These are phyloP conservation scores for Cephalopholis sonnerati DNA, from an alignment of 2,113 vertebrate genomes.

Conservation along the genomic window DNA sequence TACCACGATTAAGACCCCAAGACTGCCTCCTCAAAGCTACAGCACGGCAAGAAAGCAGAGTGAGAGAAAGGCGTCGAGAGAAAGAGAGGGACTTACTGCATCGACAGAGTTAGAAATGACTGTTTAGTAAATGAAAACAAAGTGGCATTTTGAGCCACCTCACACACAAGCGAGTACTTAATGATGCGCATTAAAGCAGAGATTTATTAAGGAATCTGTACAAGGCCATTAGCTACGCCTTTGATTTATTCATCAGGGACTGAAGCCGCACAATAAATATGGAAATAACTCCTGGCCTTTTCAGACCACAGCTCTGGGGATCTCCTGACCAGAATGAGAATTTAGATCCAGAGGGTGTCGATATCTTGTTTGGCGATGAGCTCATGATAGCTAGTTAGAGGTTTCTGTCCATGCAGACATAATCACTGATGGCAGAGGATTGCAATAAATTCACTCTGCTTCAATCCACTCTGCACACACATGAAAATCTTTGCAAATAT, in stretches of 20 bases:
- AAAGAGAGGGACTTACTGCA: slow-evolving; percentile 4
- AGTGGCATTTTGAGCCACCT: slow-evolving; percentile 69
- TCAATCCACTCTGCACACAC: slow-evolving; percentile 9
- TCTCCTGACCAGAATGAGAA: slow-evolving; percentile 51
- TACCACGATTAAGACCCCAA: slow-evolving; percentile 50
- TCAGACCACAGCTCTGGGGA: slow-evolving; percentile 64
- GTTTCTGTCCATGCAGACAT: slow-evolving; percentile 33
- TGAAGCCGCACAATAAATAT: slow-evolving; percentile 77
- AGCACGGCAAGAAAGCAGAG: not conserved
- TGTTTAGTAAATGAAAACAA: slow-evolving; percentile 76
- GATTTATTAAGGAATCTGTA: slow-evolving; percentile 74
- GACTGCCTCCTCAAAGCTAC: slow-evolving; percentile 26
- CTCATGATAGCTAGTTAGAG: slow-evolving; percentile 58
- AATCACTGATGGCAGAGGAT: slow-evolving; percentile 49
- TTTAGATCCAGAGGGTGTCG: slow-evolving; percentile 43
- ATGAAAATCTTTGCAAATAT: not conserved
- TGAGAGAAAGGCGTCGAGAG: not conserved
- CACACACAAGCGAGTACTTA: slow-evolving; percentile 62
- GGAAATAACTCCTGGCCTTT: slow-evolving; percentile 79
- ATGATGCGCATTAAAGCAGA: slow-evolving; percentile 73
- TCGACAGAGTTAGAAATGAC: slow-evolving; percentile 41
- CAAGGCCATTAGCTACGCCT: slow-evolving; percentile 73
- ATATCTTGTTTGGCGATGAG: slow-evolving; percentile 64
- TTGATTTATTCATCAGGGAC: slow-evolving; percentile 78
- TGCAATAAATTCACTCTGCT: slow-evolving; percentile 31